Evolutionary conservation across 2,113 vertebrate species (phyloP).

Genomic region (Nipponia nippon): DNA sequence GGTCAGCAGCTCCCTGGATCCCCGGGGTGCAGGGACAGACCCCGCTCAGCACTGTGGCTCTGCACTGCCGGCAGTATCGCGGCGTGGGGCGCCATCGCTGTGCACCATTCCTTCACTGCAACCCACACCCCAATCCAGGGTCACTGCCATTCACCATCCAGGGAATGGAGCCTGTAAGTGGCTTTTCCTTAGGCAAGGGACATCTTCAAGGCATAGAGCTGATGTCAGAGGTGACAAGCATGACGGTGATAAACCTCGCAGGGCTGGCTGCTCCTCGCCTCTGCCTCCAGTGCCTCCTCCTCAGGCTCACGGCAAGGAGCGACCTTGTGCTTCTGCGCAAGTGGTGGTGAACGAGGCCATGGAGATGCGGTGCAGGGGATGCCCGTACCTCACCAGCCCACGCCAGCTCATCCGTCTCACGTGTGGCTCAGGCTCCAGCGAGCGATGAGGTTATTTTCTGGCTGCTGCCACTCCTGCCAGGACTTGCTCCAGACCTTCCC

Average conservation of each 20-base stretch:
- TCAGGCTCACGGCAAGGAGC: accelerated
- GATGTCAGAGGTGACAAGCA: background rate
- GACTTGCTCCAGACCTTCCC: background rate
- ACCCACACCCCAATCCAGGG: accelerated
- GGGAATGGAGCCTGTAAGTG: background rate
- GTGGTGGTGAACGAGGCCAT: background rate
- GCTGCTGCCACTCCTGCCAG: background rate
- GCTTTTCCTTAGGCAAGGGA: background rate
- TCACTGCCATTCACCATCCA: accelerated
- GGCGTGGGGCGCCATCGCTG: accelerated
- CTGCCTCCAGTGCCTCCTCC: background rate
- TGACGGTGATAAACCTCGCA: background rate
- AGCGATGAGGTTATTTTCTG: background rate
- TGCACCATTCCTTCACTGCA: background rate
- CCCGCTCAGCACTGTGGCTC: background rate
- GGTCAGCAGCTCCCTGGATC: background rate
- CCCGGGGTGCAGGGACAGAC: accelerated
- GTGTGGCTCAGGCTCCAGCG: accelerated
- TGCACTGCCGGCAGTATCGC: background rate
- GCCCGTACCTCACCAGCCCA: background rate
- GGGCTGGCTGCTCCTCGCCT: background rate
- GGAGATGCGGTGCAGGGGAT: background rate
- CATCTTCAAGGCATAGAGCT: background rate
- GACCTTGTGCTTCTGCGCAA: background rate
- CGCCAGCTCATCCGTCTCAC: accelerated